These are phyloP conservation scores for Ursus arctos DNA, from an alignment of 2,113 vertebrate genomes.

Conservation along the genomic window DNA sequence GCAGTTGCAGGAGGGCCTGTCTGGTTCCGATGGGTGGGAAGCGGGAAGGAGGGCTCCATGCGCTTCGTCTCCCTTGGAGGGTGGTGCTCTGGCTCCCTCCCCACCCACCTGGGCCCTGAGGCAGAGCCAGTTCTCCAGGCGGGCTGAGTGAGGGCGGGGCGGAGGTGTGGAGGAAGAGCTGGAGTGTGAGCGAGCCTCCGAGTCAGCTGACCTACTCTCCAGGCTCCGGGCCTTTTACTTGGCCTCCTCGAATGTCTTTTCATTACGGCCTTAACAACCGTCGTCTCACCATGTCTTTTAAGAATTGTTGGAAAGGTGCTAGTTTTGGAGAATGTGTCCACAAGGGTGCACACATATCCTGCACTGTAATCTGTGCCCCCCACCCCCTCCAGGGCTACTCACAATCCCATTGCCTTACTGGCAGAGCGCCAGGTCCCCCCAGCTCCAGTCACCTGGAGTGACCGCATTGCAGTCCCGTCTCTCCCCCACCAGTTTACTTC, in stretches of 20 bases:
- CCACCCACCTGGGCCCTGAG: not conserved
- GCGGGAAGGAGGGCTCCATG: not conserved
- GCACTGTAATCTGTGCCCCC: not conserved
- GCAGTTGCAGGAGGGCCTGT: not conserved
- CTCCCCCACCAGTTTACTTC: not conserved
- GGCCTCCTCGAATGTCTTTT: not conserved
- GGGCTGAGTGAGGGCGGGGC: not conserved
- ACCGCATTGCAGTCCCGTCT: not conserved
- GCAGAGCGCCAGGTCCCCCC: not conserved
- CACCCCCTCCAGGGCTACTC: too few relatives aligned
- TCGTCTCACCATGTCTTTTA: not conserved
- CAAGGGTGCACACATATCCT: not conserved
- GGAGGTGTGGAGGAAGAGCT: not conserved
- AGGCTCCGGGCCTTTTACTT: not conserved
- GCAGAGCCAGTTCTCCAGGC: not conserved
- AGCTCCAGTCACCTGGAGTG: not conserved
- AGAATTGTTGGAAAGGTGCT: not conserved
- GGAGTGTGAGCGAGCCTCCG: not conserved
- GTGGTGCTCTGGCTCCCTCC: not conserved
- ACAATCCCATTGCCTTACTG: not conserved
- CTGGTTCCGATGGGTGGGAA: not conserved
- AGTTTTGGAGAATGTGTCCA: not conserved
- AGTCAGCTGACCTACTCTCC: not conserved
- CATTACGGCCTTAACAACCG: not conserved
- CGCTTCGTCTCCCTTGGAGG: not conserved